These are phyloP conservation scores for Meloidogyne exigua DNA, from an alignment of 1,140 invertebrate genomes.

Conservation along the genomic window DNA sequence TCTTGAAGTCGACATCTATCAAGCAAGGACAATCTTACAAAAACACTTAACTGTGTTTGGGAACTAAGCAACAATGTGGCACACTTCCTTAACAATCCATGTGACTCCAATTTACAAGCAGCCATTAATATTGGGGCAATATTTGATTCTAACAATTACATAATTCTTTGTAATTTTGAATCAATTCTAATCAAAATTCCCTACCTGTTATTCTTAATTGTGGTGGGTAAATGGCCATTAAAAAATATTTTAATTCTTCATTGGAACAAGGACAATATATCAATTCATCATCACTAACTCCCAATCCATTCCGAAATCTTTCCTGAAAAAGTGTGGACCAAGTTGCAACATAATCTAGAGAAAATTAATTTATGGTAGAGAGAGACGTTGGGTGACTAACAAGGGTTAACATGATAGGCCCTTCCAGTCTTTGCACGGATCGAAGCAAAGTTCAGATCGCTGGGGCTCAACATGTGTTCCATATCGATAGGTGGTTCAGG, in stretches of 20 bases:
- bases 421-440: slow-evolving; percentile 60
- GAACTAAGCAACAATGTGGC: slow-evolving; percentile 55
- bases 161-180: not conserved
- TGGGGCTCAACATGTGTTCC: slow-evolving; percentile 57
- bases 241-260: slow-evolving; percentile 62
- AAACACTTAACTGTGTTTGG: slow-evolving; percentile 59
- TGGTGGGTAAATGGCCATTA: slow-evolving; percentile 63
- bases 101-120: slow-evolving; percentile 63
- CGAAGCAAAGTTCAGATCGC: slow-evolving; percentile 58
- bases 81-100: slow-evolving; percentile 58
- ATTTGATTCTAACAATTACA: slow-evolving; percentile 52
- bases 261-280: slow-evolving; percentile 62
- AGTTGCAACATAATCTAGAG: slow-evolving; percentile 54
- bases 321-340: slow-evolving; percentile 62
- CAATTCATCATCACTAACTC: slow-evolving; percentile 42
- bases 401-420: slow-evolving; percentile 60
- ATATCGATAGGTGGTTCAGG: slow-evolving; percentile 60
- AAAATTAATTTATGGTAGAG: not conserved
- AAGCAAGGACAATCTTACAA: slow-evolving; percentile 58
- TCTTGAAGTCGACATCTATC: slow-evolving; percentile 62
- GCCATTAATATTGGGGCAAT: slow-evolving; percentile 62
- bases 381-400: not conserved
- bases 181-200: not conserved
- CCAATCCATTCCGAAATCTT: slow-evolving; percentile 39
- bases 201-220: slow-evolving; percentile 60